These are phyloP conservation scores for Anastrepha obliqua DNA, from an alignment of 1,140 invertebrate genomes.

Conservation along the genomic window DNA sequence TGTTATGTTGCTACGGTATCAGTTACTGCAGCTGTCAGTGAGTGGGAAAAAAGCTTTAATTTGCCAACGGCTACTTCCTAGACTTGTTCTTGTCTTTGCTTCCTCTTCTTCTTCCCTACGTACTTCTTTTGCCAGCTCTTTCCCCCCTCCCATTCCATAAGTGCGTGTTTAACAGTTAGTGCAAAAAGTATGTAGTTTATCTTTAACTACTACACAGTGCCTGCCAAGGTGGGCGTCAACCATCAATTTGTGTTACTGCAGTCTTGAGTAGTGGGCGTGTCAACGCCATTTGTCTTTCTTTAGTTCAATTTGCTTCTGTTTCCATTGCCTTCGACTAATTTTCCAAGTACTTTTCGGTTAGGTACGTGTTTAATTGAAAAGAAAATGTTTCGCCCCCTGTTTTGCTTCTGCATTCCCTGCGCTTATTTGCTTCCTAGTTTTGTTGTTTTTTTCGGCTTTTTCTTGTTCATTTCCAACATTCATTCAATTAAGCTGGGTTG, in stretches of 20 bases:
- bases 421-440: not conserved
- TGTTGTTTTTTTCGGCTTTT: not conserved
- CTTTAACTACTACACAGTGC: not conserved
- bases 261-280: slow-evolving; percentile 30
- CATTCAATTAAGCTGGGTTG: slow-evolving; percentile 41
- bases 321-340: not conserved
- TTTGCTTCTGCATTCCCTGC: not conserved
- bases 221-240: not conserved
- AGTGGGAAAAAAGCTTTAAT: slow-evolving; percentile 1
- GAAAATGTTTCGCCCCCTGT: slow-evolving; percentile 47
- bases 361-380: slow-evolving; percentile 57
- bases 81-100: not conserved
- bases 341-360: slow-evolving; percentile 2
- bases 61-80: slow-evolving; percentile 5
- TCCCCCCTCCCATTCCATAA: not conserved
- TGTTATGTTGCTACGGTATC: slow-evolving; percentile 26
- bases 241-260: slow-evolving; percentile 15
- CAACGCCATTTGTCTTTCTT: not conserved
- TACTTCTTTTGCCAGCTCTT: not conserved
- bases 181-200: not conserved
- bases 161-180: not conserved
- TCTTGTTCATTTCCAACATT: slow-evolving; percentile 2
- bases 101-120: not conserved
- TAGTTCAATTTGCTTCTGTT: not conserved
- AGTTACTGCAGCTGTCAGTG: slow-evolving; percentile 10